Evolutionary conservation across 2,113 vertebrate genomes (phyloP), one percentile per base, ranked within the genome.

Genomic region (Lipophrys pholis): DNA sequence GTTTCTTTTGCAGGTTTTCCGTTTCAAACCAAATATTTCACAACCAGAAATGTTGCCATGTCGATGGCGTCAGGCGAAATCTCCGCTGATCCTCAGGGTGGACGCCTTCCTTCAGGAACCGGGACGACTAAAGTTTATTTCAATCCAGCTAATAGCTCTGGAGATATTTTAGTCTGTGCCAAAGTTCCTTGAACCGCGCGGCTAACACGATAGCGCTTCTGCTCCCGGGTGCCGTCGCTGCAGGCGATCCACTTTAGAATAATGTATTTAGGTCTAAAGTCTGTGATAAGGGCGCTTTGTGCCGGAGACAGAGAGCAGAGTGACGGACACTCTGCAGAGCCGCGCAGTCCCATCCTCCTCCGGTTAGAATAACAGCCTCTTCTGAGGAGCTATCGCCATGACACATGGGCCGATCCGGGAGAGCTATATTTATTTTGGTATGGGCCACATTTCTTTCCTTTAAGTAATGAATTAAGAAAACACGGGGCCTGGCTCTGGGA

Each of bases 401-500:
- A 91, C 90, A 87, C 87, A 82, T 72, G 54, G 86, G 82, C 89
- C 39, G 68, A 89, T 91, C 81, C 87, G 80, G 91, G 81, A 75
- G 75, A 63, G 76, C 58, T 49, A 16, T 30, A 91, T 94, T 93
- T 94, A 92, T 93, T 93, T 94, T 91, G 82, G 85, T 91, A 82
- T 76, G 82, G 73, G 72, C 86, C 78, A 63, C 87, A 76, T 90
- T 93, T 91, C 87, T 92, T 90, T 83, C 84, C 87, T 88, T 89
- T 78, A 89, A 92, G 90, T 89, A 91, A 94, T 92, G 90, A 92
- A 91, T 93, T 93, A 93, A 91, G 91, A 94, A 94, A 95, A 90
- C 84, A 90, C 57, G 51, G 72, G 91, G 92, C 85, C 93, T 81
- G 86, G 83, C 82, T 71, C 69, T 69, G 79, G 86, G 93, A 93